A percentile compares a stretch with the other conserved stretches of the same genome.
Conservation (phyloP, 2,888 invertebrate genomes). For the Leptinotarsa juncta region DNA sequence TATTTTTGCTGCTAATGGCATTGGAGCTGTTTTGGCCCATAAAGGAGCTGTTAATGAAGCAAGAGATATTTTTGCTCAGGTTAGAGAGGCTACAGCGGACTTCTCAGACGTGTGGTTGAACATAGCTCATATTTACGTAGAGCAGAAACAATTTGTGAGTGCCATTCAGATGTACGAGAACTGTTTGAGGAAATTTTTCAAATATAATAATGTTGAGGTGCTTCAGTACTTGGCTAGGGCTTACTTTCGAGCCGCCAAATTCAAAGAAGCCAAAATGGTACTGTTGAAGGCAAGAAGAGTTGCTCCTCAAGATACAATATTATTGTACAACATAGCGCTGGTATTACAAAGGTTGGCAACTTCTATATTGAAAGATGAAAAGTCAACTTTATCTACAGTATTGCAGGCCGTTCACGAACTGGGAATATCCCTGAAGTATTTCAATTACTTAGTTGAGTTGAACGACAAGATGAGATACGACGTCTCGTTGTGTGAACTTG, state of each 20-base stretch:
- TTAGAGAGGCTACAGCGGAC: constrained; percentile 98
- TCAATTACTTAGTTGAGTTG: constrained; percentile 80
- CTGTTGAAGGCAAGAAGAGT: constrained; percentile 92
- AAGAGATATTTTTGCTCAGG: constrained; percentile 98
- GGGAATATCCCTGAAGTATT: constrained; percentile 92
- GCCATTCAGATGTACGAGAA: constrained; percentile 99
- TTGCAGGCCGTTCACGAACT: constrained; percentile 94
- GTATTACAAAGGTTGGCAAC: constrained; percentile 93
- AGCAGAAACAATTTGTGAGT: constrained; percentile 96
- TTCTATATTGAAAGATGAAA: constrained; percentile 92
- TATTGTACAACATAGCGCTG: constrained; percentile 94
- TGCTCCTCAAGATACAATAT: constrained; percentile 91
- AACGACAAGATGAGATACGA: constrained; percentile 85
- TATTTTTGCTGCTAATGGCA: constrained; percentile 99
- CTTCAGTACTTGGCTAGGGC: constrained; percentile 95
- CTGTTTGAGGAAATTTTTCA: constrained; percentile 96
- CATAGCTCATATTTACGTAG: constrained; percentile 98
- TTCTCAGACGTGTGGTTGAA: constrained; percentile 99
- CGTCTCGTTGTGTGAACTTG: constrained; percentile 81
- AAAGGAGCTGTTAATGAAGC: constrained; percentile 93
- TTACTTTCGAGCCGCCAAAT: constrained; percentile 89
- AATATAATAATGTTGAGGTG: constrained; percentile 94
- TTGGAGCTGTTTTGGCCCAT: constrained; percentile 96
- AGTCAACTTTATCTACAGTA: constrained; percentile 88
- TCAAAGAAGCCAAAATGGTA: constrained; percentile 87